These are phyloP conservation scores for Phymatocera aterrima DNA, from an alignment of 2,888 invertebrate species.

Conservation along the genomic window DNA sequence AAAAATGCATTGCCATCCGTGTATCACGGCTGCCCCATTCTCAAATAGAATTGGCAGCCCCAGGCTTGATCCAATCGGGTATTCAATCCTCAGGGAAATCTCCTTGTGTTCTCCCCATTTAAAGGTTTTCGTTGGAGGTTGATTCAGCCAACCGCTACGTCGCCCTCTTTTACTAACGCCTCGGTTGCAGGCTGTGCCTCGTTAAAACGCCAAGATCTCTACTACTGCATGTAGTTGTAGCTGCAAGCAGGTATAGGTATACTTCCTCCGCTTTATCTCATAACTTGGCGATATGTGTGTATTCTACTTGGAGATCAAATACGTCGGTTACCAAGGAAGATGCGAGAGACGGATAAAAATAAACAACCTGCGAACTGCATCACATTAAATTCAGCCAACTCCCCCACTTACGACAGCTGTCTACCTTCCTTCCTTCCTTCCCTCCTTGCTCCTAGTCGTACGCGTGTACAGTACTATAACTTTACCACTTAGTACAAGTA, in stretches of 20 bases:
- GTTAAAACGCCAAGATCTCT: constrained; percentile 31
- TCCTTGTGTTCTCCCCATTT: constrained; percentile 44
- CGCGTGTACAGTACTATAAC: constrained; percentile 33
- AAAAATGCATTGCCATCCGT: constrained; percentile 39
- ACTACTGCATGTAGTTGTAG: neutral
- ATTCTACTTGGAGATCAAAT: constrained; percentile 17
- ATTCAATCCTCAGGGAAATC: constrained; percentile 43
- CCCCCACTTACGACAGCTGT: constrained; percentile 21
- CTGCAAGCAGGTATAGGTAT: neutral
- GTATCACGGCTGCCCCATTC: constrained; percentile 40
- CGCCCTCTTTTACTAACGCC: constrained; percentile 4
- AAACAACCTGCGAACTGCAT: constrained; percentile 36
- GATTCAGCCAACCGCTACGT: no score
- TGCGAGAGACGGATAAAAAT: constrained; percentile 28
- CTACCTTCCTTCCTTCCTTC: constrained; percentile 19
- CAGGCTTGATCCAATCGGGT: constrained; percentile 42
- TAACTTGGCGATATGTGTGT: neutral
- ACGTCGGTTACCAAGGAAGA: constrained; percentile 19
- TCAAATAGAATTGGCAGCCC: constrained; percentile 42
- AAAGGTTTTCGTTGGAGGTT: constrained; percentile 35
- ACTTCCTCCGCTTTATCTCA: neutral
- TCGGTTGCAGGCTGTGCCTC: constrained; percentile 21
- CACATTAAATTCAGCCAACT: constrained; percentile 29
- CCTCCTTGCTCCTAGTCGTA: neutral
- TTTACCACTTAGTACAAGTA: constrained; percentile 42